These are phyloP conservation scores for Upupa epops DNA, from an alignment of 2,113 vertebrate species.

Conservation along the genomic window DNA sequence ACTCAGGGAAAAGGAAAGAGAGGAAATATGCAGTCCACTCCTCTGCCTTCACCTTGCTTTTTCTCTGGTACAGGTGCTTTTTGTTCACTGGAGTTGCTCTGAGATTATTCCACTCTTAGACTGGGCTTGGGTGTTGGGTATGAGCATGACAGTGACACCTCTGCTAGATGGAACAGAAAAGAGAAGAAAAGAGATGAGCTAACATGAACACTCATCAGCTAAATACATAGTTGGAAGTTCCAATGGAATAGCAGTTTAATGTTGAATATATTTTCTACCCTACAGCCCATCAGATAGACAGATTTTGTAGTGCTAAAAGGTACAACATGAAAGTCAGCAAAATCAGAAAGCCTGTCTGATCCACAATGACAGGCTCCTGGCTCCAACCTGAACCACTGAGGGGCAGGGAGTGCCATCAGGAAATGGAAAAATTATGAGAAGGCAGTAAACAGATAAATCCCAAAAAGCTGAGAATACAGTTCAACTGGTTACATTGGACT, in stretches of 20 bases:
- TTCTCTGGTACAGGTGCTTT: background rate
- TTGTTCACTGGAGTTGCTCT: background rate
- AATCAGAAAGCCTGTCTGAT: background rate
- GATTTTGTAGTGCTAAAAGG: background rate
- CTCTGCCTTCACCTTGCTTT: background rate
- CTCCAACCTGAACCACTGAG: accelerated
- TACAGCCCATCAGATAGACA: background rate
- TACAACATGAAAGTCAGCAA: background rate
- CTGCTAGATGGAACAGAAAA: background rate
- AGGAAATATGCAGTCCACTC: background rate
- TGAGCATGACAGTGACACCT: background rate
- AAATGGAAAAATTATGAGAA: background rate
- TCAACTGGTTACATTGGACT: background rate
- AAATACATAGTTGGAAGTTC: background rate
- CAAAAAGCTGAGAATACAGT: background rate
- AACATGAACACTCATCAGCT: background rate
- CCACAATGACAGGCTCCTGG: background rate
- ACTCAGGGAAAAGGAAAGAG: background rate
- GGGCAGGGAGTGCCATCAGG: background rate
- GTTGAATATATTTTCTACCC: background rate
- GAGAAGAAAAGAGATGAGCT: background rate
- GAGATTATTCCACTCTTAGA: background rate
- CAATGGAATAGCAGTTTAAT: background rate
- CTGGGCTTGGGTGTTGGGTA: background rate
- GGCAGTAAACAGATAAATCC: background rate